Conservation (phyloP, 2,888 invertebrate genomes). For the Trichacis sp. region DNA sequence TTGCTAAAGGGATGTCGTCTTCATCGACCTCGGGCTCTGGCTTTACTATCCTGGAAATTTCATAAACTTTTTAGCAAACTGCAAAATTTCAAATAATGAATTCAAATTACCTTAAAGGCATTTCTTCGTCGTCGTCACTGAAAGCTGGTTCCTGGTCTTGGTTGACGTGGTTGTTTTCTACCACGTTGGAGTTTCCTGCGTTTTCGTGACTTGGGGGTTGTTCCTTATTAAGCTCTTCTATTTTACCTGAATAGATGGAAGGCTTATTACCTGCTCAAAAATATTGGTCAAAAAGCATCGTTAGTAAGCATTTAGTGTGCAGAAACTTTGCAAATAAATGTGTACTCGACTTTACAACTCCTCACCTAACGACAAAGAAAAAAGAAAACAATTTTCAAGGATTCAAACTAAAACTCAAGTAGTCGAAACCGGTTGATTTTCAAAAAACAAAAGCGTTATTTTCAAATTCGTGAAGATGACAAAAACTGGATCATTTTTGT, state of each 20-base stretch:
- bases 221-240: conserved; percentile 65
- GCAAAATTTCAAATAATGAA: no score
- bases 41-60: conserved; percentile 52
- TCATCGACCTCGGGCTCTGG: conserved; percentile 77
- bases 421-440: no score
- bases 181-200: conserved; percentile 48
- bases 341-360: no score
- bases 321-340: conserved; percentile 24
- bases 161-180: conserved; percentile 70
- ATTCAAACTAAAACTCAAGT: no score
- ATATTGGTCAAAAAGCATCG: conserved; percentile 59
- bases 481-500: no score
- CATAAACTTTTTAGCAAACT: background rate
- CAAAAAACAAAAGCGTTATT: no score
- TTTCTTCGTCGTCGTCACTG: conserved; percentile 87
- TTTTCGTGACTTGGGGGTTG: no score
- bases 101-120: conserved; percentile 57
- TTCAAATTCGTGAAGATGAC: no score
- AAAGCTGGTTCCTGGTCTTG: conserved; percentile 81
- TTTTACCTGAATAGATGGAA: conserved; percentile 67
- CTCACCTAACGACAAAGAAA: no score
- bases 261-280: conserved; percentile 63
- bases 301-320: conserved; percentile 59
- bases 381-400: background rate
- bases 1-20: conserved; percentile 83